Conservation (phyloP, 2,888 invertebrate species). For the Druceiella hillmani region DNA sequence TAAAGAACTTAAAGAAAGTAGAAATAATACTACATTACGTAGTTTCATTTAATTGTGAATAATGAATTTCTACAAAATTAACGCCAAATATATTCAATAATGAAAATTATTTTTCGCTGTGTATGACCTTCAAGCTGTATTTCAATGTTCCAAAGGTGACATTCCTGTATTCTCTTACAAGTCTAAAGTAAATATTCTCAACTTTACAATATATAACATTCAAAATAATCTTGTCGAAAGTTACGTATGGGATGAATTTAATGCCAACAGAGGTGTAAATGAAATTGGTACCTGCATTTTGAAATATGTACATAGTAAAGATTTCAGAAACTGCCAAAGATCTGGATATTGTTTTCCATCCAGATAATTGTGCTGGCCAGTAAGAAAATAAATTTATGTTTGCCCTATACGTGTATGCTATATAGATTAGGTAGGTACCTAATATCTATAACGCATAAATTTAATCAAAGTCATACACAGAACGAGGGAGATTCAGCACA, state of each 20-base stretch:
- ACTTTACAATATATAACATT: constrained; percentile 28
- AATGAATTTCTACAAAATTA: too few relatives aligned
- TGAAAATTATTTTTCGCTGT: constrained; percentile 13
- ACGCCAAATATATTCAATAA: too few relatives aligned
- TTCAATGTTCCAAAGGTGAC: constrained; percentile 29
- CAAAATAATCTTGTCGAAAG: constrained; percentile 22
- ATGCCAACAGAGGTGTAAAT: constrained; percentile 28
- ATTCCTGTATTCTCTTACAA: constrained; percentile 28
- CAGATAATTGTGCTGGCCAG: constrained; percentile 28
- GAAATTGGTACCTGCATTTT: constrained; percentile 30
- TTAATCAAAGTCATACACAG: constrained; percentile 24
- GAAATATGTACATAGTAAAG: constrained; percentile 26
- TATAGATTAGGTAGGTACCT: constrained; percentile 9
- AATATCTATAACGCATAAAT: constrained; percentile 18
- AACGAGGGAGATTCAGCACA: constrained; percentile 25
- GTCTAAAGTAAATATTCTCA: constrained; percentile 27
- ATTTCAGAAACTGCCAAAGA: constrained; percentile 15
- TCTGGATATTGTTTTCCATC: constrained; percentile 26
- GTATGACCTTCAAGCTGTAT: constrained; percentile 28
- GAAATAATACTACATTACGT: too few relatives aligned
- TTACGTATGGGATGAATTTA: constrained; percentile 30
- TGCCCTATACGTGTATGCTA: constrained; percentile 17
- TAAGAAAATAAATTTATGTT: constrained; percentile 26
- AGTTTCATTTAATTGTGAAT: too few relatives aligned
- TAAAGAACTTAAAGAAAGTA: too few relatives aligned